phyloP scores from a whole-genome alignment of 2,113 vertebrate genomes.

The Coryphaenoides rupestris region DNA sequence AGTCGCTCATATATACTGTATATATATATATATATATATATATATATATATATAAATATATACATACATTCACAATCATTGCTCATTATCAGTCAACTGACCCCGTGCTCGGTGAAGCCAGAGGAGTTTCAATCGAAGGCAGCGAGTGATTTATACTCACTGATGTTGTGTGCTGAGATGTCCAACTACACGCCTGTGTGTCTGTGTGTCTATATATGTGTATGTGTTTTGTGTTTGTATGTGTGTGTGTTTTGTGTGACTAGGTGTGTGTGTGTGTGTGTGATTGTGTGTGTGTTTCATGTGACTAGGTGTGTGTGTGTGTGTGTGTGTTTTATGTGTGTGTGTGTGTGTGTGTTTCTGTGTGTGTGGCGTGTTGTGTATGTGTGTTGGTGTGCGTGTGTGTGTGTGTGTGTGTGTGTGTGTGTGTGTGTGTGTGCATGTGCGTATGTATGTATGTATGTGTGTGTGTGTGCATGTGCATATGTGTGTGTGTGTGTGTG shows the following conservation, averaged over 20 bases:
- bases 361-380: background rate
- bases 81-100: slow-evolving; percentile 36
- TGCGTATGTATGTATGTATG: background rate
- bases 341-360: background rate
- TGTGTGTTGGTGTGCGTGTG: background rate
- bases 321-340: too few relatives aligned
- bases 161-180: too few relatives aligned
- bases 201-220: too few relatives aligned
- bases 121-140: slow-evolving; percentile 32
- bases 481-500: slow-evolving; percentile 23
- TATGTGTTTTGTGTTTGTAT: too few relatives aligned
- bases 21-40: background rate
- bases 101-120: slow-evolving; percentile 16
- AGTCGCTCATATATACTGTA: too few relatives aligned
- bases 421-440: background rate
- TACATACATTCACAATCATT: slow-evolving; percentile 30
- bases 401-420: background rate
- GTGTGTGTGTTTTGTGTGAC: too few relatives aligned
- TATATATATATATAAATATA: slow-evolving; percentile 6
- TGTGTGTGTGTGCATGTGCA: slow-evolving; percentile 27
- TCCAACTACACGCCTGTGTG: background rate
- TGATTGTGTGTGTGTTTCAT: too few relatives aligned
- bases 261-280: too few relatives aligned
- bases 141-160: slow-evolving; percentile 44
- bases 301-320: too few relatives aligned